Base-by-base conservation (phyloP, 2,888 invertebrate genomes). In the Hofmannophila pseudospretella region DNA sequence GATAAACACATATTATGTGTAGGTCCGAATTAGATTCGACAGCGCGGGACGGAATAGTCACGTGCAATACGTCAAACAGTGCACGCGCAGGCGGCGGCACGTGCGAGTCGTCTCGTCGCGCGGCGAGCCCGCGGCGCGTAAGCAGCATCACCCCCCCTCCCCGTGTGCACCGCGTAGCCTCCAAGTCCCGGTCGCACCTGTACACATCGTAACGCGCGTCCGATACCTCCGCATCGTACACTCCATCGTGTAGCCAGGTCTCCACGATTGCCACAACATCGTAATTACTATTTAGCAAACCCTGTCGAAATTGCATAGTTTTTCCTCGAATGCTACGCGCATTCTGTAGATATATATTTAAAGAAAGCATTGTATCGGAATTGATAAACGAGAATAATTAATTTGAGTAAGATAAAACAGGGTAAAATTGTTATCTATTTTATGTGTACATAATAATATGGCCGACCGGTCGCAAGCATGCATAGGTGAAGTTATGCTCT, bases 351-450 rank as follows among this genome's bases (percentile, higher is more conserved):
- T 23, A 23, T 23, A 23, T 23, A 2, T 2, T 23, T 23, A 23
- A 23, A 23, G 23, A n/a, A 23, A 23, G 23, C 23, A 23, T 23
- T 2, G 40, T n/a, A n/a, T n/a, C n/a, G n/a, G n/a, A n/a, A n/a
- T n/a, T n/a, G n/a, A n/a, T n/a, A n/a, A n/a, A n/a, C n/a, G n/a
- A n/a, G n/a, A n/a, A n/a, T n/a, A n/a, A n/a, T n/a, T n/a, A n/a
- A n/a, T n/a, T n/a, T n/a, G n/a, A n/a, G n/a, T n/a, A n/a, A n/a
- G n/a, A n/a, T n/a, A n/a, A n/a, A n/a, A n/a, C n/a, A n/a, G n/a
- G n/a, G n/a, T n/a, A n/a, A n/a, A n/a, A n/a, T n/a, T n/a, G n/a
- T n/a, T n/a, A n/a, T n/a, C n/a, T n/a, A n/a, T n/a, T n/a, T n/a
- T n/a, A n/a, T n/a, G n/a, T n/a, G n/a, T n/a, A n/a, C n/a, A n/a